Base-by-base conservation (phyloP, 1,140 invertebrate genomes). In the Drosophila sechellia region DNA sequence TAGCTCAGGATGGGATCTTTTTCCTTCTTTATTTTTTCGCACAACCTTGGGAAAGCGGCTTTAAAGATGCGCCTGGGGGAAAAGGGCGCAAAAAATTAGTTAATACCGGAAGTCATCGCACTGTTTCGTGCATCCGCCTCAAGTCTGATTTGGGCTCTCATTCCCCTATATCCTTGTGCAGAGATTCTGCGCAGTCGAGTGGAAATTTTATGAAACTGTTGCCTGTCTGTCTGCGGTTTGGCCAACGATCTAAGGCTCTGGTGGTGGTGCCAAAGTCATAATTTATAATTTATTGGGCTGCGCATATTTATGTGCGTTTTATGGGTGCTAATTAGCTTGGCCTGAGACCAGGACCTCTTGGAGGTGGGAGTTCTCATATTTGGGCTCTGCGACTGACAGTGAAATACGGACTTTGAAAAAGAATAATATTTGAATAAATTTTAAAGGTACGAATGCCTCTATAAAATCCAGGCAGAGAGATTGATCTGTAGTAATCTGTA, bases 81-180 rank as follows among this genome's bases (percentile, higher is more conserved):
- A 25, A 42, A 59, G 68, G 48, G 61, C 61, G 70, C 53, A 66
- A 81, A 74, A 81, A 87, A 87, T 87, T 89, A 89, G 84, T 89
- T 89, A 89, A 89, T 89, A 89, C 84, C 84, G 84, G 84, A 89
- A 89, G 84, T 89, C 84, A 84, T 89, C 79, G 84, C 79, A 89
- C 84, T 89, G 79, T 87, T 89, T 60, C 65, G 79, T 89, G 79
- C 84, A 80, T 89, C 84, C 84, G 84, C 79, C 77, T 79, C 70
- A 81, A 71, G 78, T 71, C 83, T 70, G 75, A 79, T 69, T 78
- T 25, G 65, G 54, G 20, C 15, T 56, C 53, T 31, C 60, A 34
- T 49, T 17, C 61, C 50, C 57, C 0, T 10, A 5, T 5, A 4
- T 34, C 20, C 25, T 31, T 37, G 31, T 39, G 11, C 37, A 13